A percentile compares a stretch with the other conserved stretches of the same genome.
Conservation (phyloP, 2,797 vertebrate species). For the Acanthornis magna region DNA sequence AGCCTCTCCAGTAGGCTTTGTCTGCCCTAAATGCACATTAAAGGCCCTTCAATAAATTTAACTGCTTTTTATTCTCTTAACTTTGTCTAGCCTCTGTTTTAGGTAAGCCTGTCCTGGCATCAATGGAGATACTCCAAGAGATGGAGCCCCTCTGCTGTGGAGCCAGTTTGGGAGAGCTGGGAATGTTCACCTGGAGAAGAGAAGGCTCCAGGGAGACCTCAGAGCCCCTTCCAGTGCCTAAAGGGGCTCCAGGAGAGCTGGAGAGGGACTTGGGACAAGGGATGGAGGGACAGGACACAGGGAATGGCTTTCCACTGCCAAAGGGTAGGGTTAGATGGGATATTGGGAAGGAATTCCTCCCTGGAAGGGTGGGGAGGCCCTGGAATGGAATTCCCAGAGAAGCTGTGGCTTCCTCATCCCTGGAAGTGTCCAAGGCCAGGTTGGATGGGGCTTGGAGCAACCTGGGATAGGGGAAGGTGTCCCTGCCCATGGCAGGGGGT, state of each 20-base stretch:
- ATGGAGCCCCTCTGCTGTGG: neutral
- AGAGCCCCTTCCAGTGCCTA: accelerated
- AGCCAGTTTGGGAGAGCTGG: neutral
- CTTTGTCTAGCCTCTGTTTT: no score
- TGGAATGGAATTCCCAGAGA: neutral
- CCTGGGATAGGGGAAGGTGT: neutral
- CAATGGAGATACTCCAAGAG: neutral
- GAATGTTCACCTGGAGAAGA: accelerated
- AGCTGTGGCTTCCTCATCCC: neutral
- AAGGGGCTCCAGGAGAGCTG: neutral
- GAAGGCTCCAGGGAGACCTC: accelerated
- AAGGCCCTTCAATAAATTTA: no score
- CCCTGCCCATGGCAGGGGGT: accelerated
- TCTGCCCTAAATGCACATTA: no score
- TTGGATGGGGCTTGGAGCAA: accelerated
- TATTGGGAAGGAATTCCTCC: neutral
- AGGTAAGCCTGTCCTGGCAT: no score
- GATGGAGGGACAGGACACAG: neutral
- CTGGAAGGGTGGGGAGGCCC: accelerated
- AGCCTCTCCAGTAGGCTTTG: no score
- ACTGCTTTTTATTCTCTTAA: no score
- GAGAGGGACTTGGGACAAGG: neutral
- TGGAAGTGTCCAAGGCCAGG: neutral
- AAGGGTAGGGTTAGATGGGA: accelerated
- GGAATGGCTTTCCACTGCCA: neutral